Base-by-base conservation (phyloP, 2,113 vertebrate genomes). In the Dendropsophus ebraccatus region DNA sequence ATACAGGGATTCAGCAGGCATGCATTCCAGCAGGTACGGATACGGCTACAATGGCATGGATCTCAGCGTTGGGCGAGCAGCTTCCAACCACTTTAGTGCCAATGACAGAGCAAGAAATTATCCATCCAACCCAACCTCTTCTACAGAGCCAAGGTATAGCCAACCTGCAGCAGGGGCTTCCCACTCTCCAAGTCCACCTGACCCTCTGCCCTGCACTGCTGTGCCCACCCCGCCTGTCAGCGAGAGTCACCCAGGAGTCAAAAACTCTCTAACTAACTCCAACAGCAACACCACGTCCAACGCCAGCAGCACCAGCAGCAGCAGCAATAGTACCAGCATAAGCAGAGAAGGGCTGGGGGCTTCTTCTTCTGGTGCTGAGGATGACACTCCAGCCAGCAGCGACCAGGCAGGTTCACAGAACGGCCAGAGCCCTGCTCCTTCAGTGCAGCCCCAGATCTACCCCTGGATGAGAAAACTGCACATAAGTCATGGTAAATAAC, bases 21-120 rank as follows among this genome's bases (percentile, higher is more conserved):
- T 99, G 97, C 98, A 99, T 93, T 97, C 97, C 95, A 94, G 95
- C 96, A 98, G 98, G 97, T 99, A 97, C 94, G 96, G 94, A 87
- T 99, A 97, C 94, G 97, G 97, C 91, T 99, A 99, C 95, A 99
- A 97, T 96, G 98, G 98, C 93, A 97, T 99, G 97, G 98, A 99
- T 95, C 95, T 99, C 93, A 99, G 96, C 92, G 95, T 98, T 90
- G 97, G 96, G 84, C 96, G 97, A 91, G 95, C 95, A 80, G 94
- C 94, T 76, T 93, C 94, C 88, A 95, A 94, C 93, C 97, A 98
- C 96, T 99, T 98, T 96, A 96, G 95, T 91, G 95, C 95, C 93
- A 93, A 87, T 92, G 97, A 98, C 91, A 95, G 94, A 91, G 94
- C 96, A 90, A 93, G 93, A 91, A 96, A 94, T 93, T 99, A 97